Evolutionary conservation across 2,797 vertebrate species (phyloP), one percentile per base, ranked within the genome.

Genomic region (Phrynocephalus guinanensis): DNA sequence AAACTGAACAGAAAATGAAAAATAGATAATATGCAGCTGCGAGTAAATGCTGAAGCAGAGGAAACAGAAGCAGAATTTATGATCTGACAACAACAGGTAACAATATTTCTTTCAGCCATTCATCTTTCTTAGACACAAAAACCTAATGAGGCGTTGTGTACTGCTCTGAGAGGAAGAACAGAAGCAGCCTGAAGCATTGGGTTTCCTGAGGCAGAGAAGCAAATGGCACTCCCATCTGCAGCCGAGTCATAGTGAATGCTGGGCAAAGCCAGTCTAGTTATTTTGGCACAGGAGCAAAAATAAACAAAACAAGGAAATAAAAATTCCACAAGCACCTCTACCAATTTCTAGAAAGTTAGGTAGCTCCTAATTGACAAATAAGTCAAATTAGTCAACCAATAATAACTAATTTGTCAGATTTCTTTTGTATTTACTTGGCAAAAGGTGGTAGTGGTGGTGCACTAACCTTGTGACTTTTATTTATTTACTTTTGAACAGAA

Each of bases 1-100:
- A 30, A 63, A 63, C 60, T 3, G 60, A 63, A 63, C 20, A 18
- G 18, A 9, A 18, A 38, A 4, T 79, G 38, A 56, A 0, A 10
- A 71, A 76, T 79, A 90, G 26, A 76, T 73, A 79, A 79, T 9
- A 70, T 86, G 79, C 44, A 79, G 10, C 28, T 24, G 82, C 30
- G 30, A 60, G 73, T 76, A 66, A 60, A 76, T 79, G 16, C n/a
- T 60, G 28, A 79, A 83, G 68, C 26, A 71, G 79, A 81, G 60
- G 24, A 1, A 18, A 44, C 50, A 70, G 67, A 50, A 71, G 44
- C 8, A 83, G 5, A 10, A 30, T 30, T 30, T 30, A 83, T 83
- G 28, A 44, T 20, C 11, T 60, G n/a, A 60, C 0, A 6, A 33
- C 1, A 22, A 18, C 77, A 79, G 77, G 50, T 30, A 79, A 70